phyloP scores from a whole-genome alignment of 1,140 invertebrate species.

The Cotesia chilonis region DNA sequence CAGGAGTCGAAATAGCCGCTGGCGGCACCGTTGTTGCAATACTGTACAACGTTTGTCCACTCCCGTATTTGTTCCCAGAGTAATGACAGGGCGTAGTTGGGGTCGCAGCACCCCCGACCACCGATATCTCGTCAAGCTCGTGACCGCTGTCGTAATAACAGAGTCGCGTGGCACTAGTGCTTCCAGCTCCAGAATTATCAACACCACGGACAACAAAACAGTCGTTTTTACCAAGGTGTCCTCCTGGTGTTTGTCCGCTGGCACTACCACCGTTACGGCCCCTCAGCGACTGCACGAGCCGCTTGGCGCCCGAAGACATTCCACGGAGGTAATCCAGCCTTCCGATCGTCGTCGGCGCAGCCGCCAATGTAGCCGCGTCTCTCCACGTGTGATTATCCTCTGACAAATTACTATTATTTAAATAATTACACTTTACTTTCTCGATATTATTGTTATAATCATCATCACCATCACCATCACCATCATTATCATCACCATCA shows the following conservation, averaged over 20 bases:
- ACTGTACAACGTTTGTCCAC: conserved; percentile 61
- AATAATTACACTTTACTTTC: neutral
- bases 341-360: conserved; percentile 46
- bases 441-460: neutral
- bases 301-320: conserved; percentile 73
- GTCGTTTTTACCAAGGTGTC: conserved; percentile 56
- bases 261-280: conserved; percentile 62
- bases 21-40: conserved; percentile 59
- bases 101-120: conserved; percentile 73
- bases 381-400: conserved; percentile 24
- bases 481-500: neutral
- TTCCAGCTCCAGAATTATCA: conserved; percentile 55
- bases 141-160: conserved; percentile 69
- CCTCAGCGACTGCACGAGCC: conserved; percentile 74
- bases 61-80: conserved; percentile 66
- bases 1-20: conserved; percentile 45
- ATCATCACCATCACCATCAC: neutral
- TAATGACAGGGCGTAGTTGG: conserved; percentile 68
- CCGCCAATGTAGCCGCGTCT: conserved; percentile 36
- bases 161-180: conserved; percentile 63
- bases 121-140: conserved; percentile 81
- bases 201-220: conserved; percentile 52
- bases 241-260: conserved; percentile 40
- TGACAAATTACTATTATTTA: neutral
- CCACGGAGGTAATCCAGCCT: conserved; percentile 64